These are phyloP conservation scores for Ciconia maguari DNA, from an alignment of 2,113 vertebrate genomes.

Conservation along the genomic window DNA sequence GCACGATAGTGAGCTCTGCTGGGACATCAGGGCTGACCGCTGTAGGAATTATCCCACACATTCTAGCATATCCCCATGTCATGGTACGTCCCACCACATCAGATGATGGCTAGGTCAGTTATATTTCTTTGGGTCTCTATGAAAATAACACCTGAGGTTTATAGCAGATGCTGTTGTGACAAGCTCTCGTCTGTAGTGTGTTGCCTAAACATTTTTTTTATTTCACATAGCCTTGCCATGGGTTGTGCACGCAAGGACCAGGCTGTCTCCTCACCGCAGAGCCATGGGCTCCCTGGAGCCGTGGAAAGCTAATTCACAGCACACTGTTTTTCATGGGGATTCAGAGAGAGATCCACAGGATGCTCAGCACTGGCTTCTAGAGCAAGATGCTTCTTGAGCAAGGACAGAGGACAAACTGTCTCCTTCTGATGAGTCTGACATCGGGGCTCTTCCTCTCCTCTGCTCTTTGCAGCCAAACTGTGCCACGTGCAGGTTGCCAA, in stretches of 20 bases:
- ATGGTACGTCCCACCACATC: not conserved
- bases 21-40: not conserved
- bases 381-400: not conserved
- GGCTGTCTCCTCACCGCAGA: not conserved
- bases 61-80: not conserved
- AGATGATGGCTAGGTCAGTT: not conserved
- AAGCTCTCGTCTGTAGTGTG: not conserved
- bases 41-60: not conserved
- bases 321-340: accelerated
- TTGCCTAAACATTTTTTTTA: not conserved
- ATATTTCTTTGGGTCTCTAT: not conserved
- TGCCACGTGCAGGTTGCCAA: not conserved
- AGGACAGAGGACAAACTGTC: not conserved
- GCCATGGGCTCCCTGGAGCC: too few species aligned
- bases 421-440: not conserved
- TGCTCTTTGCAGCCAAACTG: not conserved
- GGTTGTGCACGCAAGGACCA: not conserved
- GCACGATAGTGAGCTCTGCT: not conserved
- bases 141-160: not conserved
- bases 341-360: not conserved
- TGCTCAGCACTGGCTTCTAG: not conserved
- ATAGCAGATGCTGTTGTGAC: not conserved
- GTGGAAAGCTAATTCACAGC: not conserved
- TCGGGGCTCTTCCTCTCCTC: not conserved
- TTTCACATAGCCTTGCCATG: not conserved